phyloP scores from a whole-genome alignment of 2,797 vertebrate genomes.

The Megaceryle alcyon region DNA sequence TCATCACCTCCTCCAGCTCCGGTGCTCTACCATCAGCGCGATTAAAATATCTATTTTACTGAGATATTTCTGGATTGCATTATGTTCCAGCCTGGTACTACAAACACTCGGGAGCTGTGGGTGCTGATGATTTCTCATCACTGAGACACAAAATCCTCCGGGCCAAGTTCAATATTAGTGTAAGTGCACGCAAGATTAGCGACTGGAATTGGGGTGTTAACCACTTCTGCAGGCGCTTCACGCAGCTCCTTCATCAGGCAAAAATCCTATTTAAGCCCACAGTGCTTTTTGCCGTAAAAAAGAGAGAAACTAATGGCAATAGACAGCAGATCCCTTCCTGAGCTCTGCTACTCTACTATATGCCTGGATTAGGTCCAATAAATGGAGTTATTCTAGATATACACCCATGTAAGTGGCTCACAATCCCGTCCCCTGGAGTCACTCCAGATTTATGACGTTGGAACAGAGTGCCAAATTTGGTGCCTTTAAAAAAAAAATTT shows the following conservation, averaged over 20 bases:
- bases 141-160: background rate
- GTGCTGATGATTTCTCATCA: slow-evolving; percentile 36
- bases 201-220: slow-evolving; percentile 11
- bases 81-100: slow-evolving; percentile 37
- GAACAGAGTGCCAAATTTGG: background rate
- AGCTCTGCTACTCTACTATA: slow-evolving; percentile 44
- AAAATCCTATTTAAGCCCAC: slow-evolving; percentile 38
- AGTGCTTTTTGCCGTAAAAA: background rate
- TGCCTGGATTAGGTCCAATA: slow-evolving; percentile 49
- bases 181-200: slow-evolving; percentile 24
- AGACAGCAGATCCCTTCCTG: background rate
- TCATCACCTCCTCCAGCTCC: slow-evolving; percentile 39
- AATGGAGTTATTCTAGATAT: slow-evolving; percentile 57
- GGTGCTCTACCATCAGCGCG: background rate
- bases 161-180: slow-evolving; percentile 47
- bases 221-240: background rate
- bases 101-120: background rate
- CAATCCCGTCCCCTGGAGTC: slow-evolving; percentile 41
- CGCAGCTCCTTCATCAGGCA: background rate
- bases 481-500: slow-evolving; percentile 9
- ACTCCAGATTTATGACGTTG: slow-evolving; percentile 31
- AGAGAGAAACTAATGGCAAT: background rate
- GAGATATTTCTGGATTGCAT: slow-evolving; percentile 26
- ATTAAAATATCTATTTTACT: slow-evolving; percentile 48
- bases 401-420: slow-evolving; percentile 55